Percentiles rank a stretch among this genome's conserved stretches.
Evolutionary conservation across 2,797 vertebrate species (phyloP).

Genomic region (Chaetophractus vellerosus): DNA sequence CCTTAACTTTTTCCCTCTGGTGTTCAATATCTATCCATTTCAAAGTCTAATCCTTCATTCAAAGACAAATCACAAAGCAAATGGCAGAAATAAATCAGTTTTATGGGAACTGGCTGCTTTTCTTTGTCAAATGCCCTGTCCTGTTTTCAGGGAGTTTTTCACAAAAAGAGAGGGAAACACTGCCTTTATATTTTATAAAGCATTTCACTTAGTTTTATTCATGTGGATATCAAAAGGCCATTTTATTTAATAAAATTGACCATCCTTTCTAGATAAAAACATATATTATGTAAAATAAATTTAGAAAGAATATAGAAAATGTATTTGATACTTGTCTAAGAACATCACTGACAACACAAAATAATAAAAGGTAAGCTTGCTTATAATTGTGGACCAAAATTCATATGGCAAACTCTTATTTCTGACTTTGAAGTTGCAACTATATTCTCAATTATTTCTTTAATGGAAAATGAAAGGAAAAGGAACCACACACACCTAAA

Average conservation of each 20-base stretch:
- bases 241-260: background rate
- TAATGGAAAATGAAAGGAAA: background rate
- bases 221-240: background rate
- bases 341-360: background rate
- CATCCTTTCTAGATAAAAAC: background rate
- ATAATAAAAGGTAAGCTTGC: background rate
- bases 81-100: background rate
- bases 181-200: background rate
- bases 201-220: background rate
- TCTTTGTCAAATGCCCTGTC: background rate
- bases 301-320: background rate
- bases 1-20: background rate
- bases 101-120: background rate
- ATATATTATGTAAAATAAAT: background rate
- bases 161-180: background rate
- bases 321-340: background rate
- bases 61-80: background rate
- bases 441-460: background rate
- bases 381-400: background rate
- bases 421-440: background rate
- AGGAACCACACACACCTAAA: background rate
- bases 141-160: background rate
- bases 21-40: background rate
- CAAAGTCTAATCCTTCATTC: background rate
- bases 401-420: background rate